Percentiles rank a stretch among this genome's conserved stretches.
Evolutionary conservation across 2,113 vertebrate species (phyloP).

Genomic region (Ploceus nigricollis): DNA sequence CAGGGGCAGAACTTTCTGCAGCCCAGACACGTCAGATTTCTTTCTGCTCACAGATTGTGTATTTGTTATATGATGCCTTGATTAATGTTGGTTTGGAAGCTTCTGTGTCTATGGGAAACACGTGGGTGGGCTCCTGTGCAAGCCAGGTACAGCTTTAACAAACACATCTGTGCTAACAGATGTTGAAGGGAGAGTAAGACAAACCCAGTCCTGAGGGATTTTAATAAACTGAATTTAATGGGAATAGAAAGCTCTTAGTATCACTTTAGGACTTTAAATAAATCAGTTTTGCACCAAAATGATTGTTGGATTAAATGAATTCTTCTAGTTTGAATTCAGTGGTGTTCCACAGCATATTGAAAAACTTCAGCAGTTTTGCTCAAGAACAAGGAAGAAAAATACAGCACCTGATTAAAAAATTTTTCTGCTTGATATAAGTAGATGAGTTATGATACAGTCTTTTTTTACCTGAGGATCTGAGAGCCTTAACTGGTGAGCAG

Average conservation of each 20-base stretch:
- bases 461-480: neutral
- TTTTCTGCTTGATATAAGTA: neutral
- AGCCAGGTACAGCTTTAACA: neutral
- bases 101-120: neutral
- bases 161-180: neutral
- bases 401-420: neutral
- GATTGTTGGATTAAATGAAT: neutral
- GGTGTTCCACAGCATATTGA: neutral
- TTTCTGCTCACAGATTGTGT: neutral
- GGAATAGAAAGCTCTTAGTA: neutral
- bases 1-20: too few species aligned
- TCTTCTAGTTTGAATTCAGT: neutral
- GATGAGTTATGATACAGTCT: neutral
- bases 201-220: neutral
- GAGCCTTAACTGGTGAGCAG: neutral
- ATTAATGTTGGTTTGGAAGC: neutral
- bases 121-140: neutral
- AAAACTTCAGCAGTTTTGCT: neutral
- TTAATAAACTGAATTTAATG: neutral
- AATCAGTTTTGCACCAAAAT: neutral
- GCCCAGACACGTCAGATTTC: neutral
- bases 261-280: neutral
- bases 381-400: neutral
- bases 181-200: neutral
- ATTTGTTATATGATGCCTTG: neutral